phyloP scores from a whole-genome alignment of 2,113 vertebrate genomes.

The Miniopterus natalensis region DNA sequence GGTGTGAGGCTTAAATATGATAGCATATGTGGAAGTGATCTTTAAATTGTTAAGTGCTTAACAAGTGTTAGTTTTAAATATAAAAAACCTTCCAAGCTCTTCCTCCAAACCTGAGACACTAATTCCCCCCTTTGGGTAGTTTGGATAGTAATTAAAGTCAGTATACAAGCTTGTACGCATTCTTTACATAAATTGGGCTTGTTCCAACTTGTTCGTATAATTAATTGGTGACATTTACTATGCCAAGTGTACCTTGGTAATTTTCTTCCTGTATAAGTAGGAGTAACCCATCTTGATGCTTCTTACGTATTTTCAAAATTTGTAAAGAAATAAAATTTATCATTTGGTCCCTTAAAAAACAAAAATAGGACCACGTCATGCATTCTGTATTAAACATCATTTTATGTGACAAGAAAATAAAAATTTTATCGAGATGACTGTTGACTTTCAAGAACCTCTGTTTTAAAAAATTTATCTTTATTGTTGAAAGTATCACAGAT shows the following conservation, averaged over 20 bases:
- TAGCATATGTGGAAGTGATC: neutral
- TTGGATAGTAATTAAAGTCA: constrained; percentile 69
- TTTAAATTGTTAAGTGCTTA: constrained; percentile 59
- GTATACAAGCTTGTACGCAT: constrained; percentile 38
- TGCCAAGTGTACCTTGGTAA: constrained; percentile 31
- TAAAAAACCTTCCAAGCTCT: constrained; percentile 44
- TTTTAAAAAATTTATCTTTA: no score
- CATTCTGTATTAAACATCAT: neutral
- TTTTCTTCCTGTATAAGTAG: constrained; percentile 39
- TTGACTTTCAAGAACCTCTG: neutral
- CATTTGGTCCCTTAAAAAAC: constrained; percentile 23
- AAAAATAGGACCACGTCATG: neutral
- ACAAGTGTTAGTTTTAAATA: constrained; percentile 61
- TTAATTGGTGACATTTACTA: constrained; percentile 54
- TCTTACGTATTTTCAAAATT: neutral
- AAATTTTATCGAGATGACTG: neutral
- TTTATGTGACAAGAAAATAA: constrained; percentile 14
- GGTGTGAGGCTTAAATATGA: neutral
- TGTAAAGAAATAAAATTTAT: neutral
- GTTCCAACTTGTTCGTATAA: constrained; percentile 62
- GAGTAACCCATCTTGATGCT: neutral
- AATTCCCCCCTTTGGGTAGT: constrained; percentile 29
- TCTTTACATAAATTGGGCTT: constrained; percentile 65
- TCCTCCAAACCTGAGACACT: constrained; percentile 41
- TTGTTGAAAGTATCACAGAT: no score